Percentiles rank a stretch among this genome's conserved stretches.
Evolutionary conservation across 2,113 vertebrate species (phyloP).

Genomic region (Halichoerus grypus): DNA sequence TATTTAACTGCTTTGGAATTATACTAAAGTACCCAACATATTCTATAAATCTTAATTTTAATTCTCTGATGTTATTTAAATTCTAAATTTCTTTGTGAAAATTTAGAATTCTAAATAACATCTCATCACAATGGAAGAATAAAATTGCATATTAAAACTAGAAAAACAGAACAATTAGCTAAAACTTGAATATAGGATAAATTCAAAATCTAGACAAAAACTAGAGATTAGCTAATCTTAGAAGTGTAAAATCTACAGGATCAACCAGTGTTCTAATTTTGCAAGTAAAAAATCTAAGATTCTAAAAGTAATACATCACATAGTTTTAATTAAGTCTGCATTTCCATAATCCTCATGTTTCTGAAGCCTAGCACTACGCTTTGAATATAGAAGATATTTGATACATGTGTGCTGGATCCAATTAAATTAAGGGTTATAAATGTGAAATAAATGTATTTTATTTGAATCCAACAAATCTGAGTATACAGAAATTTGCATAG

Average conservation of each 20-base stretch:
- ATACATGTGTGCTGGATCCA: not conserved
- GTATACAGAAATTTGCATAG: not conserved
- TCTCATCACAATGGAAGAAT: not conserved
- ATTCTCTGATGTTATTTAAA: not conserved
- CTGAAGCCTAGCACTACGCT: not conserved
- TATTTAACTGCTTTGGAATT: conserved; percentile 43
- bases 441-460: conserved; percentile 2
- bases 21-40: not conserved
- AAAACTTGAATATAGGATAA: not conserved
- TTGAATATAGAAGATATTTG: conserved; percentile 32
- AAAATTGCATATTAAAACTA: not conserved
- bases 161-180: not conserved
- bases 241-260: not conserved
- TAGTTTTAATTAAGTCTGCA: not conserved
- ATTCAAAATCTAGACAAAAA: conserved; percentile 43
- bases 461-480: not conserved
- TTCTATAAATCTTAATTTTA: conserved; percentile 2
- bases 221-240: conserved; percentile 9
- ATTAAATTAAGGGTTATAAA: not conserved
- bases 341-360: not conserved
- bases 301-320: not conserved
- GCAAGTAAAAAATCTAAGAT: conserved; percentile 11
- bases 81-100: not conserved
- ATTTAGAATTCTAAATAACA: not conserved
- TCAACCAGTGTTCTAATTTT: not conserved